Evolutionary conservation across 2,113 vertebrate species (phyloP).

Genomic region (Serranochromis macrocephalus): DNA sequence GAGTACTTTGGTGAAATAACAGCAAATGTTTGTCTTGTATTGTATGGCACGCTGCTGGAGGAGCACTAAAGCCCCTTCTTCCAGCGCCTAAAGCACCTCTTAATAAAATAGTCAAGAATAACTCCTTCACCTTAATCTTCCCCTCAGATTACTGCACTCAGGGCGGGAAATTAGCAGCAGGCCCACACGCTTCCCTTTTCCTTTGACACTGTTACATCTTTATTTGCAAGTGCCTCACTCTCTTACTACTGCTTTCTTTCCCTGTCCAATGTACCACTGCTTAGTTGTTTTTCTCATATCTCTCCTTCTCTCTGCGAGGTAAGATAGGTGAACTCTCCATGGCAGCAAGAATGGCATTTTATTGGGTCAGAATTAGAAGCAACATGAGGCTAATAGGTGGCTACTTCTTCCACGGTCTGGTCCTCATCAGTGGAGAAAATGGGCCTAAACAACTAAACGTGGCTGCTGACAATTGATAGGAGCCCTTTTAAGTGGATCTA

Average conservation of each 20-base stretch:
- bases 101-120: slow-evolving; percentile 82
- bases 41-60: slow-evolving; percentile 77
- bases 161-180: slow-evolving; percentile 76
- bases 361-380: slow-evolving; percentile 64
- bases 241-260: background rate
- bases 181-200: slow-evolving; percentile 29
- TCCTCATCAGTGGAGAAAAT: slow-evolving; percentile 53
- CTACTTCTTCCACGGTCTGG: slow-evolving; percentile 56
- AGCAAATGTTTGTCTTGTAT: slow-evolving; percentile 82
- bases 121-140: slow-evolving; percentile 77
- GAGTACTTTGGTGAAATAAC: slow-evolving; percentile 79
- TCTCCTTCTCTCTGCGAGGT: slow-evolving; percentile 10
- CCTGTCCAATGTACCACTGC: background rate
- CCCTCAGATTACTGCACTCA: slow-evolving; percentile 73
- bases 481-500: slow-evolving; percentile 58
- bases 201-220: slow-evolving; percentile 32
- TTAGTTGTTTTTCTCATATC: background rate
- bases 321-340: slow-evolving; percentile 41
- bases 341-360: slow-evolving; percentile 40
- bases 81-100: slow-evolving; percentile 72
- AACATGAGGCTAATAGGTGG: slow-evolving; percentile 66
- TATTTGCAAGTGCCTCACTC: background rate
- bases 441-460: slow-evolving; percentile 58
- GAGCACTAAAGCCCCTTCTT: slow-evolving; percentile 77
- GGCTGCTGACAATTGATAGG: slow-evolving; percentile 59